Conservation (phyloP, 2,888 invertebrate species). For the Agrochola circellaris region DNA sequence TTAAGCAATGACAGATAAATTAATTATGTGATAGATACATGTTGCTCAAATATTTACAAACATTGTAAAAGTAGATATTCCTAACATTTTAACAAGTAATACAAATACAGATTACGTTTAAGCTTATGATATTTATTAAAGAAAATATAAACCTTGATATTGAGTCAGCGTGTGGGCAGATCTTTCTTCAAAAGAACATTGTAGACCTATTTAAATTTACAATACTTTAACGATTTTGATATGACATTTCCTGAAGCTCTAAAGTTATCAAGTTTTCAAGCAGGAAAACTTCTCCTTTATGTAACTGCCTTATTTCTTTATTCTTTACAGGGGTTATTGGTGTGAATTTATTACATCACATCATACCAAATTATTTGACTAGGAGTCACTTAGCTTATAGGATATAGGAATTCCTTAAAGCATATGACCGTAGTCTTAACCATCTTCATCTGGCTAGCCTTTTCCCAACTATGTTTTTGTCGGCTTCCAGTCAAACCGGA, state of each 20-base stretch:
- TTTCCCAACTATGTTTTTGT: too few species aligned
- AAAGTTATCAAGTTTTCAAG: slow-evolving; percentile 29
- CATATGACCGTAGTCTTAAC: neutral
- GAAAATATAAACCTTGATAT: neutral
- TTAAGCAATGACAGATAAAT: too few species aligned
- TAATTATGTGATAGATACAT: too few species aligned
- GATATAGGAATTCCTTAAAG: neutral
- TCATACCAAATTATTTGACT: neutral
- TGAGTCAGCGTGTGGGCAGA: neutral
- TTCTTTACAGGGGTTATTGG: neutral
- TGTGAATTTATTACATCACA: slow-evolving; percentile 22
- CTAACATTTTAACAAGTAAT: too few species aligned
- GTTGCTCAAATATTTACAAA: too few species aligned
- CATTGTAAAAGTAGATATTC: too few species aligned
- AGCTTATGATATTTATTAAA: neutral
- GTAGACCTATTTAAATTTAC: slow-evolving; percentile 1
- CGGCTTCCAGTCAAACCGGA: too few species aligned
- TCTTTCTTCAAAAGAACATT: slow-evolving; percentile 7
- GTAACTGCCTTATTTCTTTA: slow-evolving; percentile 3
- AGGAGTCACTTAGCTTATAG: too few species aligned
- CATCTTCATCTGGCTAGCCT: too few species aligned
- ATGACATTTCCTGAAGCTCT: slow-evolving; percentile 34
- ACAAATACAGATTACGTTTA: too few species aligned
- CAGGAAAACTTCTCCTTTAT: slow-evolving; percentile 39
- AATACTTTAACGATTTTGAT: neutral